Conservation (phyloP, 2,113 vertebrate species). For the Bungarus multicinctus region DNA sequence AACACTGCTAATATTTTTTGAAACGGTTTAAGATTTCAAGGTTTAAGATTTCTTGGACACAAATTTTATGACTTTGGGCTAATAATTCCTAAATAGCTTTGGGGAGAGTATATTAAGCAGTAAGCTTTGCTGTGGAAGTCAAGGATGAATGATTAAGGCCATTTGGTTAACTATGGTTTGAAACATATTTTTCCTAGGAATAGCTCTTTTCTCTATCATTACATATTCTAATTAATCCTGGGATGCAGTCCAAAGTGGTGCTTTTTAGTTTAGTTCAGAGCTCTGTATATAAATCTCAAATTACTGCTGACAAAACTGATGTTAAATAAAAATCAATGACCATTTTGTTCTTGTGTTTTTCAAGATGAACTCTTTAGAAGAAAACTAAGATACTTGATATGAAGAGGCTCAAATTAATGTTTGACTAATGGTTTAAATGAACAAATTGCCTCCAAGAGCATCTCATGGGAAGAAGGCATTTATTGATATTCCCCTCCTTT, state of each 20-base stretch:
- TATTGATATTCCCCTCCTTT: background rate
- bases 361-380: constrained; percentile 38
- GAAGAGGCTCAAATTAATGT: constrained; percentile 10
- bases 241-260: constrained; percentile 52
- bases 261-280: constrained; percentile 40
- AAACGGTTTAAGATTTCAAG: background rate
- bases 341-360: constrained; percentile 45
- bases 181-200: background rate
- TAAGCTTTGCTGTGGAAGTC: background rate
- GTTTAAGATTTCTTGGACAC: background rate
- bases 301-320: constrained; percentile 59
- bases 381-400: constrained; percentile 30
- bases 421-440: background rate
- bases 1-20: background rate
- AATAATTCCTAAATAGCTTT: background rate
- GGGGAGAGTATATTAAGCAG: background rate
- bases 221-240: constrained; percentile 37
- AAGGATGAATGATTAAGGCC: background rate
- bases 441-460: background rate
- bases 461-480: background rate
- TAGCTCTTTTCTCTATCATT: constrained; percentile 10
- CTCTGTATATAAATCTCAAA: constrained; percentile 49
- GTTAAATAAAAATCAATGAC: constrained; percentile 51
- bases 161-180: background rate
- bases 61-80: background rate